A percentile compares a stretch with the other conserved stretches of the same genome.
phyloP scores from a whole-genome alignment of 1,140 invertebrate genomes.

The Triops longicaudatus region DNA sequence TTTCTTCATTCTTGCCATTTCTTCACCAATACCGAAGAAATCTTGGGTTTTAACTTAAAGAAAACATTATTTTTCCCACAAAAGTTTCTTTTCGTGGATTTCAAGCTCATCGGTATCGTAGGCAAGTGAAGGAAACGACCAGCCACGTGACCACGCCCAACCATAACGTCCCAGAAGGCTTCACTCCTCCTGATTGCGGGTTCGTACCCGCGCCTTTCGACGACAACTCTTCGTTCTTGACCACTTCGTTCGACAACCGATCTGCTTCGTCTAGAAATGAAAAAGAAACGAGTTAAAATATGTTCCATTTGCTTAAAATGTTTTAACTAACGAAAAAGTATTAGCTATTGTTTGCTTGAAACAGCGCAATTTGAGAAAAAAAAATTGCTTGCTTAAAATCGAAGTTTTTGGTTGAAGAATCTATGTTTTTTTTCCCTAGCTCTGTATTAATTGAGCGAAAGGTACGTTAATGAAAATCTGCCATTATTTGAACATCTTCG shows the following conservation, averaged over 20 bases:
- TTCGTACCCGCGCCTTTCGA: conserved; percentile 43
- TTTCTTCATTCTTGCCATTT: not conserved
- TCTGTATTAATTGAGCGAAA: too few relatives aligned
- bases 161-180: not conserved
- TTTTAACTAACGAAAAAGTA: too few relatives aligned
- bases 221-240: conserved; percentile 83
- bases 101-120: not conserved
- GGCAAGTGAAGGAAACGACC: not conserved
- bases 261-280: conserved; percentile 64
- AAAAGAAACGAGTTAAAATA: conserved; percentile 30
- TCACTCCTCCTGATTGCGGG: not conserved
- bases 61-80: not conserved
- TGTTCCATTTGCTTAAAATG: too few relatives aligned
- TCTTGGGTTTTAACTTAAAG: too few relatives aligned
- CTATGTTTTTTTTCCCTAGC: too few relatives aligned
- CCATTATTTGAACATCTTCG: too few relatives aligned
- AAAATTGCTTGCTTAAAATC: too few relatives aligned
- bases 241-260: conserved; percentile 80
- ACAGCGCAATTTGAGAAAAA: too few relatives aligned
- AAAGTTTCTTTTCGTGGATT: not conserved
- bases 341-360: too few relatives aligned
- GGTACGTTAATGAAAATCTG: too few relatives aligned
- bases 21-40: not conserved
- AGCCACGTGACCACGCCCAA: conserved; percentile 3
- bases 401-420: too few relatives aligned